Evolutionary conservation across 2,797 vertebrate genomes (phyloP).

Genomic region (Aphelocoma californica): DNA sequence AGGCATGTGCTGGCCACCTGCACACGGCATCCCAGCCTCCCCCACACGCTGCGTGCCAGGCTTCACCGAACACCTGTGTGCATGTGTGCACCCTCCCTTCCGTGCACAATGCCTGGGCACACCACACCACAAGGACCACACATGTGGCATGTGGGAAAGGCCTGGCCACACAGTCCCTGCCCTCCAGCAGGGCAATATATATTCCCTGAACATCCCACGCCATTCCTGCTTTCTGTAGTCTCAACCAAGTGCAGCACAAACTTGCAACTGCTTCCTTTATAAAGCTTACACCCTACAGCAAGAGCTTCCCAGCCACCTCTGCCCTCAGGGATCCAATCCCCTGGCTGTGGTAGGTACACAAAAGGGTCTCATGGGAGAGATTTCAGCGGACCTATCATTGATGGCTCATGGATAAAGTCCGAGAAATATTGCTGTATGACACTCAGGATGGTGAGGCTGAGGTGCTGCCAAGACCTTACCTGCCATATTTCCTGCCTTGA

Average conservation of each 20-base stretch:
- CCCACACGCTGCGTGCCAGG: fast-evolving
- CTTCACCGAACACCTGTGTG: neutral
- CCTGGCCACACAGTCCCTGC: neutral
- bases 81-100: fast-evolving
- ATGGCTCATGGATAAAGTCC: neutral
- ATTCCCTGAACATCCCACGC: fast-evolving
- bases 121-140: neutral
- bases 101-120: fast-evolving
- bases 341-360: neutral
- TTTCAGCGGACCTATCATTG: neutral
- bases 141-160: neutral
- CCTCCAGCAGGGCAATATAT: neutral
- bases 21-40: neutral
- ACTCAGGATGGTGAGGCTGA: neutral
- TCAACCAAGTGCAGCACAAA: neutral
- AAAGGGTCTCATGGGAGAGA: neutral
- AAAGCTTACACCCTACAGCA: neutral
- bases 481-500: neutral
- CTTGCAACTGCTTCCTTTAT: neutral
- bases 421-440: fast-evolving
- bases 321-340: neutral
- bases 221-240: neutral
- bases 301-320: neutral
- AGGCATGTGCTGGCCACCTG: neutral
- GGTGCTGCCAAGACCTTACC: neutral